phyloP scores from a whole-genome alignment of 2,797 vertebrate species.

The Pseudochirops cupreus region DNA sequence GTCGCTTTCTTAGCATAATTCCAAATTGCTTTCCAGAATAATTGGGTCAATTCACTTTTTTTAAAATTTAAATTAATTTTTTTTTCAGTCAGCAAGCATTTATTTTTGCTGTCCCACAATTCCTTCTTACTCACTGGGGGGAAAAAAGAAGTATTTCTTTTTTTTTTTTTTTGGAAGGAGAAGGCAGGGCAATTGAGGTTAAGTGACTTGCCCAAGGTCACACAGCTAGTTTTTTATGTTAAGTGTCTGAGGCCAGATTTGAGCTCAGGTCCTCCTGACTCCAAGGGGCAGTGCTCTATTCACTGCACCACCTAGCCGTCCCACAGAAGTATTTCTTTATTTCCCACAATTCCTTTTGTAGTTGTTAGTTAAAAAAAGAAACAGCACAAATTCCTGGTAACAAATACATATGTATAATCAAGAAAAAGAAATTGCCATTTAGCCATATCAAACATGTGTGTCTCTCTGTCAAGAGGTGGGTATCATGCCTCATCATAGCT shows the following conservation, averaged over 20 bases:
- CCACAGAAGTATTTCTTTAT: background rate
- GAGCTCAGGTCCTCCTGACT: too few relatives aligned
- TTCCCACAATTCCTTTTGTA: background rate
- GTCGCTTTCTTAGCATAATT: background rate
- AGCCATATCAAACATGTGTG: background rate
- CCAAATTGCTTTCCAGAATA: background rate
- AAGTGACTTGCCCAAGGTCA: too few relatives aligned
- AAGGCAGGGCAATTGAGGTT: too few relatives aligned
- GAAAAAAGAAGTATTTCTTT: background rate
- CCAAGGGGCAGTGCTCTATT: too few relatives aligned
- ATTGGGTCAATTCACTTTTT: background rate
- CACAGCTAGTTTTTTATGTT: too few relatives aligned
- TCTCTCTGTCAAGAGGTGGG: background rate
- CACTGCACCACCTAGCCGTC: too few relatives aligned
- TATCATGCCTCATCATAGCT: background rate
- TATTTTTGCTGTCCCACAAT: background rate
- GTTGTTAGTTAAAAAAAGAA: background rate
- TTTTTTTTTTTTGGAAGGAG: too few relatives aligned
- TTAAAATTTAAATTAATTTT: background rate
- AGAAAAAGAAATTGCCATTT: background rate
- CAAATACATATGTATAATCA: background rate
- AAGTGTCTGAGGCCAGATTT: too few relatives aligned
- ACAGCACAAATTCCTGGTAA: background rate
- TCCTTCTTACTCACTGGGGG: background rate
- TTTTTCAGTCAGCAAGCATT: background rate